Percentiles rank a stretch among this genome's conserved stretches.
These are phyloP conservation scores for Diorhabda carinulata DNA, from an alignment of 1,140 invertebrate species.

Conservation along the genomic window DNA sequence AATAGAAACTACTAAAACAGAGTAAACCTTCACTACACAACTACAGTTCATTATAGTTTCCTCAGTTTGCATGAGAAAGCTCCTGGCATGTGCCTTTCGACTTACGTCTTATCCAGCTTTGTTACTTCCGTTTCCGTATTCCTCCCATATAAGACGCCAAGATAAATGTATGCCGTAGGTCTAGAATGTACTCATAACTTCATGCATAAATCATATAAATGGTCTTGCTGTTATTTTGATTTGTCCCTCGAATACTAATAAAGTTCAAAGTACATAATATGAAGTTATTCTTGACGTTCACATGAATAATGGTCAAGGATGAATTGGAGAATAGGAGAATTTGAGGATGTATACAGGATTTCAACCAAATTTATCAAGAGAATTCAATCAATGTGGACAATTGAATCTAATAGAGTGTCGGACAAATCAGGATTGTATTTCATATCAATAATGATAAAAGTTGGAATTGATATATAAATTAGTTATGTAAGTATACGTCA, in stretches of 20 bases:
- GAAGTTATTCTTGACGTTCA: too few relatives aligned
- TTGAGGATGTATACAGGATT: too few relatives aligned
- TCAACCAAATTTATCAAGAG: too few relatives aligned
- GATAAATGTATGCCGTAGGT: constrained; percentile 8
- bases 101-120: constrained; percentile 12
- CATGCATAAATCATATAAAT: constrained; percentile 11
- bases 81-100: constrained; percentile 10
- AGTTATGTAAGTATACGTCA: too few relatives aligned
- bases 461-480: too few relatives aligned
- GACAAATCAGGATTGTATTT: too few relatives aligned
- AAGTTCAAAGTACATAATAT: too few relatives aligned
- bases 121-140: constrained; percentile 12
- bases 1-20: not conserved
- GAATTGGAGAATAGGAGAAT: too few relatives aligned
- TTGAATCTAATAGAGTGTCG: too few relatives aligned
- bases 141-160: constrained; percentile 8
- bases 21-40: constrained; percentile 5
- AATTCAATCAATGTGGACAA: too few relatives aligned
- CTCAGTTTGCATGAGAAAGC: constrained; percentile 8
- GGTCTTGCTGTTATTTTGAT: not conserved
- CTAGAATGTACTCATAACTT: constrained; percentile 13
- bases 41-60: constrained; percentile 9
- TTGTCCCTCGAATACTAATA: not conserved
- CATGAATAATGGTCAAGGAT: too few relatives aligned
- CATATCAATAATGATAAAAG: too few relatives aligned